Evolutionary conservation across 2,888 invertebrate species (phyloP), one percentile per base, ranked within the genome.

Genomic region (Agrochola lychnidis): DNA sequence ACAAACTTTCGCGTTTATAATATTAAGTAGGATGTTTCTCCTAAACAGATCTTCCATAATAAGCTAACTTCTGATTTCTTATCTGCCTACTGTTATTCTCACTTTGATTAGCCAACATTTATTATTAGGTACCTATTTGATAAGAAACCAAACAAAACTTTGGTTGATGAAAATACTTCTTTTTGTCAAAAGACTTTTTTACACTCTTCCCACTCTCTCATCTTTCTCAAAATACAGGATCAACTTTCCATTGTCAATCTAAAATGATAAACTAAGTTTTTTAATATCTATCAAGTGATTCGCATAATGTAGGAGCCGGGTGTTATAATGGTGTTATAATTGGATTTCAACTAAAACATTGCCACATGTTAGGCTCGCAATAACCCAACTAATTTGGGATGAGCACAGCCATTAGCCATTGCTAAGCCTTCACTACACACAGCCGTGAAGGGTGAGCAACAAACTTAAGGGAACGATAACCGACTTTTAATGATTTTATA

Each of bases 371-470:
- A 84, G 87, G 82, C 79, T 82, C 79, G 89, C 87, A 90, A 90
- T 91, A 91, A 88, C 89, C 84, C 86, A 80, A 90, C 90, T 91
- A 92, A 92, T 92, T 92, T 89, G 88, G 87, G 90, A 90, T 87
- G 90, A 92, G 88, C 81, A 87, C 73, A 88, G 73, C 90, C 88
- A 91, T 92, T 92, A 91, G 88, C 71, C 36, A 72, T 84, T 74
- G 61, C 79, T 83, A 73, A 76, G 70, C 62, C 70, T 14, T 2
- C 2, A 56, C 71, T 76, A 81, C 78, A 81, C n/a, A 84, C 76
- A 25, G 69, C 10, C 36, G 1, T 36, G 0, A 70, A 53, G 62
- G 12, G 0, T 57, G 19, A 51, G 14, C 10, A 51, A 61, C 53
- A 16, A 62, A 57, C n/a, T 59, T 16, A n/a, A n/a, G n/a, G n/a